Base-by-base conservation (phyloP, 2,113 vertebrate species). In the Xiphias gladius region DNA sequence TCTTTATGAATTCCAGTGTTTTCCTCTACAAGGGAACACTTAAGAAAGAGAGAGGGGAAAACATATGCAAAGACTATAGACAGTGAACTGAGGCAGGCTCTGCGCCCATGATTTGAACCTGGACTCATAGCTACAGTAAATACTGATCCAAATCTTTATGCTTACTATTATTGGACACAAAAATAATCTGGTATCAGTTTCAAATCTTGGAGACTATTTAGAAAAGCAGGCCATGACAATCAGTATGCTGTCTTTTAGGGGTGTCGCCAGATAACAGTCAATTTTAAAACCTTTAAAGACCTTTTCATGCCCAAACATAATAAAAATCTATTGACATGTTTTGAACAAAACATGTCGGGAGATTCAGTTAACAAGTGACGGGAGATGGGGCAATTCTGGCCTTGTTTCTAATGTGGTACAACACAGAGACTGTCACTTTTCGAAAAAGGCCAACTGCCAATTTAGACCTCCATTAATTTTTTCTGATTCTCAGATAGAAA, bases 1-100 rank as follows among this genome's bases (percentile, higher is more conserved):
- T 81, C 16, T 69, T 57, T 71, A 20, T 58, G 1, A 50, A 58
- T 67, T 77, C 5, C 63, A 61, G 50, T 50, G 19, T 71, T 85
- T 69, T 37, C 24, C 50, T 74, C 28, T 8, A 55, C 14, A 39
- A 59, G 26, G 26, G 12, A 55, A n/a, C 4, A n/a, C 22, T 69
- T 41, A 7, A 20, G 48, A 58, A 8, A 17, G 16, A 9, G 10
- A 16, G 7, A n/a, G 12, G n/a, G 7, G 7, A 12, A 58, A 55
- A 63, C 37, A 43, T 9, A 32, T 22, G 10, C 22, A 35, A 35
- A 35, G 9, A 26, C 62, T 4, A 43, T 3, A 22, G 3, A 46
- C 55, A 54, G 3, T 50, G 30, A 11, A 26, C 52, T 48, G 26
- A 63, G 48, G 8, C 26, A 46, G 16, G 30, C 17, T 39, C 67